phyloP scores from a whole-genome alignment of 2,888 invertebrate genomes.

The Nasonia oneida region DNA sequence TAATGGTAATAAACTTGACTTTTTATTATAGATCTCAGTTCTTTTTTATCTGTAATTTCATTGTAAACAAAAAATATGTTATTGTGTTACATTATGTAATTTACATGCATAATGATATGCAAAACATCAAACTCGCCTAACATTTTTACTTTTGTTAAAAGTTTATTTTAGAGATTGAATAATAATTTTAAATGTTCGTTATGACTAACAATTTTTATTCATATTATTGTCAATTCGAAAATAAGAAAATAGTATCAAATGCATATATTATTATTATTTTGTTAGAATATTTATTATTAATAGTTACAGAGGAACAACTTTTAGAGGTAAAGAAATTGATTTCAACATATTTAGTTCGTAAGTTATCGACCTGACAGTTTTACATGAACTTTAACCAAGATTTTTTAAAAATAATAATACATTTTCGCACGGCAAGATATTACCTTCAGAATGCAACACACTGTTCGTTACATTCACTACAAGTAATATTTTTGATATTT shows the following conservation, averaged over 20 bases:
- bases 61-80: too few species aligned
- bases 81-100: too few species aligned
- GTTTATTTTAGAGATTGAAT: too few species aligned
- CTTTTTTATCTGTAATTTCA: too few species aligned
- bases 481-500: constrained; percentile 43
- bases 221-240: too few species aligned
- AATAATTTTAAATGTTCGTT: too few species aligned
- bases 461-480: constrained; percentile 45
- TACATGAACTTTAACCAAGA: neutral
- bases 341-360: constrained; percentile 8
- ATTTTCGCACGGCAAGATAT: constrained; percentile 7
- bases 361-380: neutral
- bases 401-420: constrained; percentile 1
- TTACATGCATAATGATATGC: too few species aligned
- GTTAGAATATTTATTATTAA: constrained; percentile 52
- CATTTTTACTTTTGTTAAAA: too few species aligned
- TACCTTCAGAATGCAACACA: constrained; percentile 16
- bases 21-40: too few species aligned
- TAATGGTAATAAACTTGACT: too few species aligned
- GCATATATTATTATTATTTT: neutral
- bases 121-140: too few species aligned
- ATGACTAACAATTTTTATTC: too few species aligned
- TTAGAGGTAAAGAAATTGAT: constrained; percentile 15
- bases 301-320: constrained; percentile 51
- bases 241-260: neutral